Percentiles rank a stretch among this genome's conserved stretches.
phyloP scores from a whole-genome alignment of 2,888 invertebrate genomes.

The Entomobrya proxima region DNA sequence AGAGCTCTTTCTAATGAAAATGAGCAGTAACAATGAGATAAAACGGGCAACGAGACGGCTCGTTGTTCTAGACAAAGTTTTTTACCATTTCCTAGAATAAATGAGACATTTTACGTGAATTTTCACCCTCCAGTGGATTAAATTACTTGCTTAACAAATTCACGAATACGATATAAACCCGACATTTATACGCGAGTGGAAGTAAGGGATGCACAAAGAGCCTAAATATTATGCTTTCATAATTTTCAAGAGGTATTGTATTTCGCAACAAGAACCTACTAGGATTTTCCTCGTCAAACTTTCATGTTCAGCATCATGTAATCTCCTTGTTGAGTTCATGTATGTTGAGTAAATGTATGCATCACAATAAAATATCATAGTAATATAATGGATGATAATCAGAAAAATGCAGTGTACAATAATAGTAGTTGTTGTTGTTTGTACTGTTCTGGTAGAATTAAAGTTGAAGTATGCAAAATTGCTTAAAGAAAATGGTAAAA shows the following conservation, averaged over 20 bases:
- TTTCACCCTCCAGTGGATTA: slow-evolving; percentile 55
- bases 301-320: slow-evolving; percentile 66
- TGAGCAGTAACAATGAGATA: neutral
- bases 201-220: no score
- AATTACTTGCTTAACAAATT: slow-evolving; percentile 51
- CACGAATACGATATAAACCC: neutral
- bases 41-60: slow-evolving; percentile 4
- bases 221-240: neutral
- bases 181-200: no score
- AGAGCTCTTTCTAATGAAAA: no score
- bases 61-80: neutral
- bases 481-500: slow-evolving; percentile 20
- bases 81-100: slow-evolving; percentile 47
- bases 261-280: slow-evolving; percentile 22
- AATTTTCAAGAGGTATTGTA: slow-evolving; percentile 34
- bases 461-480: neutral
- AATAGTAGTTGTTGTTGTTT: neutral
- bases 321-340: slow-evolving; percentile 43
- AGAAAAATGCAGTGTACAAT: neutral
- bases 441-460: neutral
- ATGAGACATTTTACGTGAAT: slow-evolving; percentile 56
- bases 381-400: neutral
- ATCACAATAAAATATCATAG: neutral
- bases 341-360: slow-evolving; percentile 31
- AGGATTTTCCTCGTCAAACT: slow-evolving; percentile 63